Base-by-base conservation (phyloP, 2,888 invertebrate species). In the Drosophila picticornis region DNA sequence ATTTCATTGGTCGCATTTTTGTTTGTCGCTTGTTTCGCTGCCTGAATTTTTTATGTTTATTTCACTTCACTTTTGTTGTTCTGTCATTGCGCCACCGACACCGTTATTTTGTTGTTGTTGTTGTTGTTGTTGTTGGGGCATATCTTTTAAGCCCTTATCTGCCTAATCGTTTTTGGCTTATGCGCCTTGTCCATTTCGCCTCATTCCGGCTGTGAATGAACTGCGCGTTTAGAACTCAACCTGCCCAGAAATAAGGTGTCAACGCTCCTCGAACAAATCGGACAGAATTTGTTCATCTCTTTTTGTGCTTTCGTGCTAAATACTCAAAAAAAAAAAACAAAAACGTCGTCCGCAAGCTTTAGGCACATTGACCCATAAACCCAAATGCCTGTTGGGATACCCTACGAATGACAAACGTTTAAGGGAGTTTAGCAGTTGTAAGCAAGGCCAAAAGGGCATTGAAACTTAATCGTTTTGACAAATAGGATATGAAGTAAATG, bases 301-400 rank as follows among this genome's bases (percentile, higher is more conserved):
- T 13, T 11, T 50, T 52, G 31, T 34, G 43, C 48, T 64, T 65
- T 62, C 22, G 34, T 60, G 31, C 58, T 52, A 72, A 76, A 77
- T 61, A 66, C 36, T 34, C 36, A 13, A 43, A 48, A 34, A 32
- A 32, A 31, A 29, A 29, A 29, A 27, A 27, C 27, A 32, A 31
- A 11, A 13, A 34, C 4, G 13, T 13, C 34, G 34, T 34, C 34
- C 34, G 34, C 36, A 66, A 72, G 67, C 72, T 77, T 74, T 88
- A 81, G 88, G 88, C 74, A 75, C 84, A 84, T 75, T 84, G 90
- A 87, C 82, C 90, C 53, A 86, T 62, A 75, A 77, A 71, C 50
- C 56, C 38, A 70, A 62, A 66, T 60, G 22, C 11, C 51, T 63
- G 25, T 13, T 34, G 27, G 27, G 22, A 72, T 77, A 72, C 72